Percentiles rank a stretch among this genome's conserved stretches.
Conservation (phyloP, 2,797 vertebrate species). For the Liasis olivaceus region DNA sequence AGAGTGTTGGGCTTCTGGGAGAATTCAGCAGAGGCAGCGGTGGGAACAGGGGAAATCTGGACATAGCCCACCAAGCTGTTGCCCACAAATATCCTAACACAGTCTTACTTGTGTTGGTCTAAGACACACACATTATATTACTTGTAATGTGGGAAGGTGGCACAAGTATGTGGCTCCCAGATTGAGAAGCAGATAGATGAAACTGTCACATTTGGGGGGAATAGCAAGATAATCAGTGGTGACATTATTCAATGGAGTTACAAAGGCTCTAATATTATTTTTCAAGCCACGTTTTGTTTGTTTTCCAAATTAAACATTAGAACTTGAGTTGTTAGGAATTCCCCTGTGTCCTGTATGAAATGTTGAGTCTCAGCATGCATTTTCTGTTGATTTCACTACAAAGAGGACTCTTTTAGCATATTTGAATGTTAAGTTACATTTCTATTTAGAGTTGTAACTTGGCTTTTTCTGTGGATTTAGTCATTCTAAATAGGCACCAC, state of each 20-base stretch:
- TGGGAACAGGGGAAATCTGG: not conserved
- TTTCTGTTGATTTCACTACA: not conserved
- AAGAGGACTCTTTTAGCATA: constrained; percentile 47
- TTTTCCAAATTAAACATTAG: constrained; percentile 19
- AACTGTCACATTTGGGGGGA: not conserved
- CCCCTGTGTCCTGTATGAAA: constrained; percentile 35
- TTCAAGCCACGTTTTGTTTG: not conserved
- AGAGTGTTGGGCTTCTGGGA: not conserved
- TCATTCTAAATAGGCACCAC: constrained; percentile 24
- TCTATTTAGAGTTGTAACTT: constrained; percentile 38
- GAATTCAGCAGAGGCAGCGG: not conserved
- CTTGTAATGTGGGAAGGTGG: not conserved
- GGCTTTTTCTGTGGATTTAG: not conserved
- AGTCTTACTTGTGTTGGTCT: not conserved
- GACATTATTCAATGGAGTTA: not conserved
- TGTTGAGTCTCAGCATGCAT: constrained; percentile 21
- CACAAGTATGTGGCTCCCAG: not conserved
- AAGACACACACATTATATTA: not conserved
- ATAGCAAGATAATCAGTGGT: not conserved
- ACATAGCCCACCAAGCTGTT: not conserved
- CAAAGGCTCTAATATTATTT: not conserved
- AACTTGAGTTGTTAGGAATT: constrained; percentile 17
- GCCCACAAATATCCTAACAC: not conserved
- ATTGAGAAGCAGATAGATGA: not conserved
- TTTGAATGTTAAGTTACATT: constrained; percentile 49